Conservation (phyloP, 1,140 invertebrate species). For the Bradynema listronoti region DNA sequence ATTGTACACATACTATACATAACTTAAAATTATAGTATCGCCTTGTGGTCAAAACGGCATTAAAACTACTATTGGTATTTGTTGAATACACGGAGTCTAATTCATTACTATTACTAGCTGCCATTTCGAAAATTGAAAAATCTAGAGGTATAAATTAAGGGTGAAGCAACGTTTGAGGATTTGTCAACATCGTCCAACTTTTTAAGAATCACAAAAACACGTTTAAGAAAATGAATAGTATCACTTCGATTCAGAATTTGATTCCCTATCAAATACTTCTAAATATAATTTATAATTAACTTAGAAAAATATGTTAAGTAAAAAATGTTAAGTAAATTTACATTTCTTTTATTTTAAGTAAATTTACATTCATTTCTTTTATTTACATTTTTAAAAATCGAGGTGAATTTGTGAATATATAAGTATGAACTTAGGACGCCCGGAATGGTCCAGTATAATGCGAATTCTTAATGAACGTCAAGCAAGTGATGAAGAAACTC, state of each 20-base stretch:
- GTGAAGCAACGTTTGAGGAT: not conserved
- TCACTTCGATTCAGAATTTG: no score
- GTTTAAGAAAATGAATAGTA: not conserved
- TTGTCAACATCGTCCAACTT: not conserved
- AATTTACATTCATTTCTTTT: no score
- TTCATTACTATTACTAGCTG: slow-evolving; percentile 77
- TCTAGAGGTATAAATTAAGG: slow-evolving; percentile 70
- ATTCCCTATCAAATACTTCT: no score
- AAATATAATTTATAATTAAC: no score
- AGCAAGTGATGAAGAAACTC: slow-evolving; percentile 83
- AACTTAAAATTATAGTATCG: slow-evolving; percentile 66
- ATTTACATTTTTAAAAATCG: not conserved
- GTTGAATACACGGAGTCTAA: slow-evolving; percentile 96
- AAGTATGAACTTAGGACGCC: slow-evolving; percentile 62
- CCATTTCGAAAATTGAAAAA: slow-evolving; percentile 77
- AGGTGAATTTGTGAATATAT: slow-evolving; percentile 3
- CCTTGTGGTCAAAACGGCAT: slow-evolving; percentile 92
- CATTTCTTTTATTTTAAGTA: not conserved
- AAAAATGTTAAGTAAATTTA: not conserved
- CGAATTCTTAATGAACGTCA: slow-evolving; percentile 86
- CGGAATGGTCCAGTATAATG: slow-evolving; percentile 77
- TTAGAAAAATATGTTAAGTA: not conserved
- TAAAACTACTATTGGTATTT: slow-evolving; percentile 92
- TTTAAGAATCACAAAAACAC: not conserved
- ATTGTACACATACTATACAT: no score